These are phyloP conservation scores for Campylomormyrus numenius DNA, from an alignment of 2,113 vertebrate species.

Conservation along the genomic window DNA sequence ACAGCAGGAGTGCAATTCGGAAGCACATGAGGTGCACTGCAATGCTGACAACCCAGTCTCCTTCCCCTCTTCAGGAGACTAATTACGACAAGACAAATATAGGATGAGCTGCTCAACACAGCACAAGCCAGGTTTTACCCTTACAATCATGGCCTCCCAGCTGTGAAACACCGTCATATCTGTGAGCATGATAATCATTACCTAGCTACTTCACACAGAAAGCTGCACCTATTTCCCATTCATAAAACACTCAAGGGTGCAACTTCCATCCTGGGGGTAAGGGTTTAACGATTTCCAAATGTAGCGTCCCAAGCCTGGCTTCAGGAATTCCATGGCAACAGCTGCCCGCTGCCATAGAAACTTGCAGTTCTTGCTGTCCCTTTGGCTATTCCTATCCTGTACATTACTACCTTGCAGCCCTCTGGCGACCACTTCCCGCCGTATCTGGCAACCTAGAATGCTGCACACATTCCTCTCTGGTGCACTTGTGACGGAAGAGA, in stretches of 20 bases:
- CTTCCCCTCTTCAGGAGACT: slow-evolving; percentile 23
- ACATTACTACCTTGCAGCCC: not conserved
- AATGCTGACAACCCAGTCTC: slow-evolving; percentile 21
- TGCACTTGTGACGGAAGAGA: not conserved
- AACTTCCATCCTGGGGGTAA: not conserved
- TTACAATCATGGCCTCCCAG: too few relatives aligned
- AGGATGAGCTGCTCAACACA: too few relatives aligned
- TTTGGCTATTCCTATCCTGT: not conserved
- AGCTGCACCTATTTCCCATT: not conserved
- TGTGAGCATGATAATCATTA: not conserved
- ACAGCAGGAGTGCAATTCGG: slow-evolving; percentile 35
- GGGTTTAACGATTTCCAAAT: not conserved
- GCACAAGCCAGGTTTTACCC: too few relatives aligned
- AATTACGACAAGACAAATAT: slow-evolving; percentile 20
- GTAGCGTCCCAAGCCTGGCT: not conserved
- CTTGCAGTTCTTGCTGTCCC: not conserved
- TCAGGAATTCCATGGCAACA: not conserved
- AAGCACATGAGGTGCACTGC: slow-evolving; percentile 25
- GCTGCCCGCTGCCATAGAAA: not conserved
- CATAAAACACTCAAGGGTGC: not conserved
- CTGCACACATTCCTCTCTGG: not conserved
- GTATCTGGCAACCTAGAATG: not conserved
- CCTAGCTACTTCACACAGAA: not conserved
- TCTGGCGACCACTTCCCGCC: not conserved
- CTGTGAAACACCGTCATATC: too few relatives aligned